Evolutionary conservation across 2,113 vertebrate species (phyloP).

Genomic region (Hemibagrus wyckioides): DNA sequence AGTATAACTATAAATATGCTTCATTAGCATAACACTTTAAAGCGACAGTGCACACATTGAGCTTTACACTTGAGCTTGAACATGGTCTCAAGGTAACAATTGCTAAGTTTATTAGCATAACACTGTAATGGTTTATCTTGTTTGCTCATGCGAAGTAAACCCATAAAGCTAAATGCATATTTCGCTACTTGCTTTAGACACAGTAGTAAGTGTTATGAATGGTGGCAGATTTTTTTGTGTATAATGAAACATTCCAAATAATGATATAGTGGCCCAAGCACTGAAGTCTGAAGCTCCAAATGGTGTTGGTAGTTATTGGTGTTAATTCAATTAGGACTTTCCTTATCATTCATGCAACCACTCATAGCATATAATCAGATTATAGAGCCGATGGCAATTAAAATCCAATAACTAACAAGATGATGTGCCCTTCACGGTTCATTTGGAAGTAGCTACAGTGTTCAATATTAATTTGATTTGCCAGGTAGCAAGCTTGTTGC

Average conservation of each 20-base stretch:
- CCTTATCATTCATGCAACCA: slow-evolving; percentile 53
- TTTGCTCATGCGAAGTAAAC: not conserved
- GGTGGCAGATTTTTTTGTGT: not conserved
- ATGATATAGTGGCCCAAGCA: slow-evolving; percentile 16
- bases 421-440: slow-evolving; percentile 57
- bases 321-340: slow-evolving; percentile 58
- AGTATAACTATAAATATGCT: not conserved
- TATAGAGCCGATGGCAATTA: slow-evolving; percentile 58
- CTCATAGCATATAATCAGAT: slow-evolving; percentile 57
- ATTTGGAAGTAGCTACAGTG: slow-evolving; percentile 44
- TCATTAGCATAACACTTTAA: not conserved
- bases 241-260: not conserved
- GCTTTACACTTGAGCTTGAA: too few species aligned
- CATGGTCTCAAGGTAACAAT: not conserved
- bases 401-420: slow-evolving; percentile 54
- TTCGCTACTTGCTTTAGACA: not conserved
- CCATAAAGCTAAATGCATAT: not conserved
- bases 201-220: not conserved
- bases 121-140: not conserved
- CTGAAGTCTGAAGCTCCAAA: slow-evolving; percentile 18
- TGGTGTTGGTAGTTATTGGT: slow-evolving; percentile 46
- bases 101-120: not conserved
- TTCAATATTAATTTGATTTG: slow-evolving; percentile 35
- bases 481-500: slow-evolving; percentile 28
- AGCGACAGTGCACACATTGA: not conserved